Conservation (phyloP, 2,113 vertebrate genomes). For the Eolophus roseicapilla region DNA sequence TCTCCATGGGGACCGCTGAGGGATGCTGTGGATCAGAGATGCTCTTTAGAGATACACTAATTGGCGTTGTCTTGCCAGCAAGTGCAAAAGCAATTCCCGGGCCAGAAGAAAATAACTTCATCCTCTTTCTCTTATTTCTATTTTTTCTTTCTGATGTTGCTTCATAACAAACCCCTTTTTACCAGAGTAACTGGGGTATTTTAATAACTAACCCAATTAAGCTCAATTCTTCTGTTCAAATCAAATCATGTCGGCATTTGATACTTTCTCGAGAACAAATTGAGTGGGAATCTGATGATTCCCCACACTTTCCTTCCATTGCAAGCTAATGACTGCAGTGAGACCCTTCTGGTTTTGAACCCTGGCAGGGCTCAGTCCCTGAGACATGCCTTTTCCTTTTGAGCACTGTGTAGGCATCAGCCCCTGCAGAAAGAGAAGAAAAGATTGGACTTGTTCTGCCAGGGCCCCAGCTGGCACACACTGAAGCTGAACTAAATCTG, state of each 20-base stretch:
- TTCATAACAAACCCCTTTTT: conserved; percentile 44
- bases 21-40: conserved; percentile 41
- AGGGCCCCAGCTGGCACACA: conserved; percentile 48
- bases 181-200: conserved; percentile 30
- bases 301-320: background rate
- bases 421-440: conserved; percentile 25
- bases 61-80: background rate
- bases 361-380: background rate
- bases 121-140: background rate
- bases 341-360: conserved; percentile 28
- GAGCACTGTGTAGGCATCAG: background rate
- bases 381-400: background rate
- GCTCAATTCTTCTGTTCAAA: conserved; percentile 35
- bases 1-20: conserved; percentile 37
- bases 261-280: conserved; percentile 28
- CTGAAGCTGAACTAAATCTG: conserved; percentile 54
- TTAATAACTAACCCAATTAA: conserved; percentile 64
- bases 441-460: conserved; percentile 27
- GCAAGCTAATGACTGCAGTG: background rate
- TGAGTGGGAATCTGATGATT: background rate
- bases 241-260: background rate
- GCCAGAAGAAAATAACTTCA: background rate
- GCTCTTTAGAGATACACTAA: background rate
- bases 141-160: background rate
- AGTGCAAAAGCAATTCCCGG: background rate